Evolutionary conservation across 2,797 vertebrate genomes (phyloP), one percentile per base, ranked within the genome.

Genomic region (Urophycis tenuis): DNA sequence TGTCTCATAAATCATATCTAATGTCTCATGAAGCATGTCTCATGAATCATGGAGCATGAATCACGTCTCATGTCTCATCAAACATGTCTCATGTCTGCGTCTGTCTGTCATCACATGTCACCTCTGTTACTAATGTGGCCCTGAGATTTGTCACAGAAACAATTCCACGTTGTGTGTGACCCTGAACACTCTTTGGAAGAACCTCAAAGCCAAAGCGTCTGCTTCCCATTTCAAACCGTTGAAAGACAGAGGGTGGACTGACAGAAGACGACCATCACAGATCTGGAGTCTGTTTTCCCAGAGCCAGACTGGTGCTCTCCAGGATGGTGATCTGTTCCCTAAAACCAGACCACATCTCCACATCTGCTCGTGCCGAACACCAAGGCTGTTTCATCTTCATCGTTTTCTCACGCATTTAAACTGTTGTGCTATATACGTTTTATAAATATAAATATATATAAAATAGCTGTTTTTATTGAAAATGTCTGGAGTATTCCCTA

Each of bases 201-300:
- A 60, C 3, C 53, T 60, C 53, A 60, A 53, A 53, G 45, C 60
- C 29, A 67, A 67, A 67, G 10, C n/a, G 25, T 67, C n/a, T 3
- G 25, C 60, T 67, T 67, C 29, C 29, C 29, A 67, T 67, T 67
- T 12, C 29, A 67, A 29, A n/a, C 29, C 3, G 9, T 67, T 67
- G 60, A 67, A 8, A 67, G 60, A 67, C n/a, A 67, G 25, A 29
- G n/a, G 11, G 60, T 60, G 22, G 22, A 60, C 53, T 25, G 45
- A 53, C 3, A 41, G 39, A 41, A 41, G 39, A 41, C 3, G 39
- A 41, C 14, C 5, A 41, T 41, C 39, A 79, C 86, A 86, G 84
- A 88, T 87, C 85, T 85, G 83, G 82, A 81, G 86, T 87, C 83
- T 85, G 85, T 84, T 76, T 77, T 80, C 79, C 76, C 30, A 10